A percentile compares a stretch with the other conserved stretches of the same genome.
phyloP scores from a whole-genome alignment of 53 echinoderm and acorn worm species.

The Patiria pectinifera region DNA sequence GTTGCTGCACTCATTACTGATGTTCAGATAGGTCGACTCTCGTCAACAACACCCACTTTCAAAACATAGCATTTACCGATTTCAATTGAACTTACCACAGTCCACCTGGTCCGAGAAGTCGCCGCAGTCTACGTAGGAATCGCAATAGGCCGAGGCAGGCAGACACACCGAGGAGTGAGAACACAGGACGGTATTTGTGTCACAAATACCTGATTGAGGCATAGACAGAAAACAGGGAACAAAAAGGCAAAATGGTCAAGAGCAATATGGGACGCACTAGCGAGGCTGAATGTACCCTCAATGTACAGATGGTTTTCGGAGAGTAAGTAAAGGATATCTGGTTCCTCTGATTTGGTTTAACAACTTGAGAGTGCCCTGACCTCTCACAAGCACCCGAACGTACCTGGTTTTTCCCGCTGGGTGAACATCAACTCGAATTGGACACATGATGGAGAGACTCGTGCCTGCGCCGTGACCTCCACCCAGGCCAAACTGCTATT shows the following conservation, averaged over 20 bases:
- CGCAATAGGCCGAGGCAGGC: conserved; percentile 6
- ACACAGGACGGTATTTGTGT: neutral
- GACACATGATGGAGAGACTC: neutral
- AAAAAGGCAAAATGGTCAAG: neutral
- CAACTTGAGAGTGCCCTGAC: too few species aligned
- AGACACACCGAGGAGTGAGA: conserved; percentile 21
- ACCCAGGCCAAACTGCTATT: conserved; percentile 34
- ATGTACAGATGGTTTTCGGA: too few species aligned
- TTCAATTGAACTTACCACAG: conserved; percentile 8
- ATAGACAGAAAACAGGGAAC: neutral
- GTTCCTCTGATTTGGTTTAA: too few species aligned
- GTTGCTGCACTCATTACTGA: too few species aligned
- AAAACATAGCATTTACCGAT: neutral
- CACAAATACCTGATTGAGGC: neutral
- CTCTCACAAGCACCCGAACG: neutral
- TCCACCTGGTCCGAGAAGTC: conserved; percentile 26
- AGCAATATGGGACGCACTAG: neutral
- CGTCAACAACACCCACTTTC: neutral
- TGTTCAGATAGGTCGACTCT: neutral
- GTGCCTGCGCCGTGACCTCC: conserved; percentile 1
- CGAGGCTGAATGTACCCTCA: neutral
- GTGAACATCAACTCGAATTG: neutral
- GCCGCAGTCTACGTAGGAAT: conserved; percentile 23
- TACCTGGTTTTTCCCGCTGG: neutral
- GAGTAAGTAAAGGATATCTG: too few species aligned